A percentile compares a stretch with the other conserved stretches of the same genome.
Conservation (phyloP, 2,888 invertebrate species). For the Synergus laeviventris region DNA sequence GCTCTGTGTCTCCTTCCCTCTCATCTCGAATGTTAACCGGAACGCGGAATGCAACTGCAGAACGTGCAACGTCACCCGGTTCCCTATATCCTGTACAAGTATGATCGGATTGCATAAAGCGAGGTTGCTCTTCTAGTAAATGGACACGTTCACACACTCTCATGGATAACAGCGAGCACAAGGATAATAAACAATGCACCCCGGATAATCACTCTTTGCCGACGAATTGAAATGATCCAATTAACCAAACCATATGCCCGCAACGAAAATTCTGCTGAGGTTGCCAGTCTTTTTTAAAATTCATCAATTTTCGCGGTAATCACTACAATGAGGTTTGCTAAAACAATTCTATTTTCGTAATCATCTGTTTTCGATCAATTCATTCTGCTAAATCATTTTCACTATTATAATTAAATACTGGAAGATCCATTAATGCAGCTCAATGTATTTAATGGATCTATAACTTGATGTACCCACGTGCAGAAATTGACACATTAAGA, state of each 20-base stretch:
- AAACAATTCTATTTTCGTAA: background rate
- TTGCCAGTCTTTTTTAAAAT: slow-evolving; percentile 13
- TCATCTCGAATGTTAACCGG: slow-evolving; percentile 41
- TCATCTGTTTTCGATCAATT: slow-evolving; percentile 2
- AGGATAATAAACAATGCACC: slow-evolving; percentile 16
- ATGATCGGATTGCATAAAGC: slow-evolving; percentile 46
- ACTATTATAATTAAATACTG: too few relatives aligned
- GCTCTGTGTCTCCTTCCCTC: background rate
- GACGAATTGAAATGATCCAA: slow-evolving; percentile 42
- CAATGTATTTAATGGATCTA: too few relatives aligned
- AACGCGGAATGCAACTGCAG: slow-evolving; percentile 39
- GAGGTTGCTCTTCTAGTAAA: slow-evolving; percentile 39
- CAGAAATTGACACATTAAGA: too few relatives aligned
- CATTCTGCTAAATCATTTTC: too few relatives aligned
- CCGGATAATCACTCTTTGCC: slow-evolving; percentile 36
- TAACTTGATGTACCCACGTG: too few relatives aligned
- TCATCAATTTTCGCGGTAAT: slow-evolving; percentile 1
- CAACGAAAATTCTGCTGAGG: slow-evolving; percentile 5
- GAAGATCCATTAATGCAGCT: background rate
- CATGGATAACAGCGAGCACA: slow-evolving; percentile 28
- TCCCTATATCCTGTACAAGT: slow-evolving; percentile 25
- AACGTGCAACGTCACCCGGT: slow-evolving; percentile 44
- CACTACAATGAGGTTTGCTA: background rate
- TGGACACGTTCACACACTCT: slow-evolving; percentile 40
- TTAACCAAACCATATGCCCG: slow-evolving; percentile 34